phyloP scores from a whole-genome alignment of 2,888 invertebrate species.

The Caenorhabditis sp. region DNA sequence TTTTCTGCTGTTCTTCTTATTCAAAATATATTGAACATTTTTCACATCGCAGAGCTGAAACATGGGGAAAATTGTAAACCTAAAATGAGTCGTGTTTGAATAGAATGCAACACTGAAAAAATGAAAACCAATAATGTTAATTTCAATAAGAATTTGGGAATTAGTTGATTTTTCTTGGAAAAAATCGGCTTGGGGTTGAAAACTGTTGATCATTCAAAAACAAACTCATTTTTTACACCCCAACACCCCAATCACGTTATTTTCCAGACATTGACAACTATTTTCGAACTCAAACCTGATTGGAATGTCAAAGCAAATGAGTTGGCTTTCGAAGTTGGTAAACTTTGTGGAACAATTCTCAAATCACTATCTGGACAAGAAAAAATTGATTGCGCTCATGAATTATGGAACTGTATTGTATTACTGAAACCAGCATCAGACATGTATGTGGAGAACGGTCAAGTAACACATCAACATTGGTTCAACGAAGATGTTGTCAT shows the following conservation, averaged over 20 bases:
- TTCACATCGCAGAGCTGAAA: no score
- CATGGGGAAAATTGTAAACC: no score
- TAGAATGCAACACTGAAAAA: no score
- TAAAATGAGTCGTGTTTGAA: no score
- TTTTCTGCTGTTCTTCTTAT: no score
- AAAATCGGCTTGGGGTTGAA: no score
- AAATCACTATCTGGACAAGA: background rate
- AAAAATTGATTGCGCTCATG: background rate
- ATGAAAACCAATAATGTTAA: no score
- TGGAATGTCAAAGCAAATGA: background rate
- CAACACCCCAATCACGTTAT: background rate
- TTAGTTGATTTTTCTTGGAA: no score
- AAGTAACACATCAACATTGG: background rate
- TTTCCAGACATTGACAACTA: background rate
- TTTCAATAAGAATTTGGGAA: no score
- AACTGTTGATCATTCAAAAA: no score
- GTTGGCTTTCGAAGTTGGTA: background rate
- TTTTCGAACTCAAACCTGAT: background rate
- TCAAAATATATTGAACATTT: no score
- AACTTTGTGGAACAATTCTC: background rate
- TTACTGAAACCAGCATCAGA: slow-evolving; percentile 2
- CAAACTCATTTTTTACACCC: background rate
- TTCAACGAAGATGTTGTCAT: background rate
- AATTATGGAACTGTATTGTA: slow-evolving; percentile 2
- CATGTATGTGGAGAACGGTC: slow-evolving; percentile 4